These are phyloP conservation scores for Ophthalmolycus amberensis DNA, from an alignment of 2,113 vertebrate species.

Conservation along the genomic window DNA sequence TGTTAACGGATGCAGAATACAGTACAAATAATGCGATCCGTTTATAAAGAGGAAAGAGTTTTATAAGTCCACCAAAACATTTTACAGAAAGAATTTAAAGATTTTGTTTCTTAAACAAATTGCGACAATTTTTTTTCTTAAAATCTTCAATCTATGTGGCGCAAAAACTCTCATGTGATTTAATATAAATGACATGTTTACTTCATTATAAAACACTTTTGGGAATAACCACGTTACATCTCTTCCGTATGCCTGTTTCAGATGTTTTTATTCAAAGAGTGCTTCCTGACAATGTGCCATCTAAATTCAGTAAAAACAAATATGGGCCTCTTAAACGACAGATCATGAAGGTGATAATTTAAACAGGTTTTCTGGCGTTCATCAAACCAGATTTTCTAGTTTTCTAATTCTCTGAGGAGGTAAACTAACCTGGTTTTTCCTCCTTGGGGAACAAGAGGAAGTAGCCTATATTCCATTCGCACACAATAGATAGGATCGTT, in stretches of 20 bases:
- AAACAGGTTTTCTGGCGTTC: conserved; percentile 15
- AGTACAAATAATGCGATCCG: background rate
- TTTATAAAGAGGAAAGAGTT: background rate
- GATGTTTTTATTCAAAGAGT: conserved; percentile 17
- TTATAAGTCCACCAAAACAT: background rate
- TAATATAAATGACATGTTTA: conserved; percentile 7
- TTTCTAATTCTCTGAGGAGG: conserved; percentile 44
- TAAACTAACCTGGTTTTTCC: conserved; percentile 39
- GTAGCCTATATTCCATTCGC: conserved; percentile 43
- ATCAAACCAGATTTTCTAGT: conserved; percentile 55
- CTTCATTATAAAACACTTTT: conserved; percentile 11
- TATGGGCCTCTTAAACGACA: background rate
- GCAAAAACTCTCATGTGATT: background rate
- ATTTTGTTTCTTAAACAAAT: background rate
- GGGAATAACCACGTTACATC: background rate
- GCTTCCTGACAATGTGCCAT: background rate
- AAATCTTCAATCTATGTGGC: background rate
- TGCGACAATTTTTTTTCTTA: background rate
- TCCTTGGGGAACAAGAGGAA: conserved; percentile 49
- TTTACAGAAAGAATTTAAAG: background rate
- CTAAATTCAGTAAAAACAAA: background rate
- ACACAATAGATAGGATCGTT: conserved; percentile 37
- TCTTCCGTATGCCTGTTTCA: background rate
- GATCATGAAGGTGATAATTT: conserved; percentile 13
- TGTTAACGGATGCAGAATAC: background rate